A percentile compares a stretch with the other conserved stretches of the same genome.
phyloP scores from a whole-genome alignment of 2,113 vertebrate genomes.

The Leucoraja erinaceus region DNA sequence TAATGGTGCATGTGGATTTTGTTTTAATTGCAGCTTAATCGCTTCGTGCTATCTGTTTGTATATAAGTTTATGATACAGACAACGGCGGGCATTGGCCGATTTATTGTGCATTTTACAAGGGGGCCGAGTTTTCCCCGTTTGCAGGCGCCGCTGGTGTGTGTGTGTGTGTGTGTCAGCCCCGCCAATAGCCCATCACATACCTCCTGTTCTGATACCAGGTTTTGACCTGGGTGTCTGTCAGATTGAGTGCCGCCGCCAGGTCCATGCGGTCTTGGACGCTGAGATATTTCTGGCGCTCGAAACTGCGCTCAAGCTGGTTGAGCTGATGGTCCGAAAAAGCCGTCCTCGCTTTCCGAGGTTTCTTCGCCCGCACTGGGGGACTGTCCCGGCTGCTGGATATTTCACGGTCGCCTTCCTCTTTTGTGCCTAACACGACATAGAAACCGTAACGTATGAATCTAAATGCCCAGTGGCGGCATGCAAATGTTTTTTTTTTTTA shows the following conservation, averaged over 20 bases:
- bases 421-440: constrained; percentile 67
- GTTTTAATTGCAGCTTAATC: background rate
- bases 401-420: constrained; percentile 92
- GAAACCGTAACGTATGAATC: background rate
- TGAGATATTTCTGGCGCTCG: constrained; percentile 95
- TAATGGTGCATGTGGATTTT: background rate
- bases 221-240: constrained; percentile 91
- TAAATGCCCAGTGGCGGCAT: background rate
- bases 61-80: background rate
- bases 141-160: background rate
- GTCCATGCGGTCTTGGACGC: constrained; percentile 98
- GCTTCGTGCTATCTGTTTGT: background rate
- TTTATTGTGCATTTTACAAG: too few species aligned
- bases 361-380: constrained; percentile 89
- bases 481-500: background rate
- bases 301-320: constrained; percentile 96
- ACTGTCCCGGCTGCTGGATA: constrained; percentile 92
- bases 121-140: background rate
- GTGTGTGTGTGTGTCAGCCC: too few species aligned
- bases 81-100: background rate
- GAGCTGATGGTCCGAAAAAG: constrained; percentile 95
- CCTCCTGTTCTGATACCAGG: constrained; percentile 93
- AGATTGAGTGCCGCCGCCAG: constrained; percentile 89
- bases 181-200: constrained; percentile 45
- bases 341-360: constrained; percentile 90